phyloP scores from a whole-genome alignment of 2,888 invertebrate species.

The Heteromurus nitidus region DNA sequence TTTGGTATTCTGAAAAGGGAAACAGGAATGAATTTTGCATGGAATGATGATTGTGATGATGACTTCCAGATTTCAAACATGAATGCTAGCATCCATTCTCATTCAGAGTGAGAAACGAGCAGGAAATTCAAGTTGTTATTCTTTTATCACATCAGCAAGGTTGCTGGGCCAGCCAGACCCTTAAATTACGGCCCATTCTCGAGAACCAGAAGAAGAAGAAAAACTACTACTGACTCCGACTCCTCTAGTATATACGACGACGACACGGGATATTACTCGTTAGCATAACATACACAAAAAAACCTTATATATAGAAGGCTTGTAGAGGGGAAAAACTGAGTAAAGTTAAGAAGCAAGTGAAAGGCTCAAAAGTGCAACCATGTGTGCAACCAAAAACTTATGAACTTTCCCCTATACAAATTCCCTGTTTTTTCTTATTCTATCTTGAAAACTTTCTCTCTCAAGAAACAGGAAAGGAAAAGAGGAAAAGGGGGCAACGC shows the following conservation, averaged over 20 bases:
- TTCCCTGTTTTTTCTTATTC: background rate
- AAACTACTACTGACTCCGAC: too few relatives aligned
- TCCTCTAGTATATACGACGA: too few relatives aligned
- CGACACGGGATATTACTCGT: too few relatives aligned
- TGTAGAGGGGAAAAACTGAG: too few relatives aligned
- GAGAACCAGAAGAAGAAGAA: too few relatives aligned
- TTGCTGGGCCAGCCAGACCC: conserved; percentile 27
- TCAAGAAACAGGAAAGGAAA: conserved; percentile 19
- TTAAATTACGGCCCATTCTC: conserved; percentile 33
- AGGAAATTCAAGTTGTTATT: conserved; percentile 45
- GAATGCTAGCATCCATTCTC: conserved; percentile 39
- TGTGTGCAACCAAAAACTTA: conserved; percentile 54
- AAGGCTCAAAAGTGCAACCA: conserved; percentile 50
- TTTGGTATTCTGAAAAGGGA: background rate
- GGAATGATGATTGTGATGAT: conserved; percentile 38
- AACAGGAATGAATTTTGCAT: conserved; percentile 30
- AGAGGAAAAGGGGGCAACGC: conserved; percentile 40
- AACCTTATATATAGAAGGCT: too few relatives aligned
- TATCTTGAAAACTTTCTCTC: conserved; percentile 22
- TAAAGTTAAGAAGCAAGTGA: conserved; percentile 40
- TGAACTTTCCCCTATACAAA: conserved; percentile 55
- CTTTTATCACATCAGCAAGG: conserved; percentile 24
- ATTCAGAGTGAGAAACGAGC: conserved; percentile 32
- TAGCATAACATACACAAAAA: too few relatives aligned
- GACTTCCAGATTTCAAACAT: conserved; percentile 38